Evolutionary conservation across 2,113 vertebrate species (phyloP).

Genomic region (Crotophaga sulcirostris): DNA sequence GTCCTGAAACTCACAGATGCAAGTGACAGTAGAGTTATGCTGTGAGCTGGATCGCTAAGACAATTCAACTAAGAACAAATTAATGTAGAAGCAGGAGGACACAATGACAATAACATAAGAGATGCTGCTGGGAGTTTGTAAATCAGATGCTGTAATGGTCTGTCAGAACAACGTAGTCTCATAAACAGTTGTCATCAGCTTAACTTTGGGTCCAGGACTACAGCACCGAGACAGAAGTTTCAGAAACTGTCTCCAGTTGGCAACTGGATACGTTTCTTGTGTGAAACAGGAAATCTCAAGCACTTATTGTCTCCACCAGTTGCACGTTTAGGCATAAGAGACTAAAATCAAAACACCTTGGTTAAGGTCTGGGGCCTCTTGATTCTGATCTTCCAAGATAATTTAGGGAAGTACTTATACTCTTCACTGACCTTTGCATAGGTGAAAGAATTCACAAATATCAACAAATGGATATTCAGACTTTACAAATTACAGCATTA

Average conservation of each 20-base stretch:
- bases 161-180: not conserved
- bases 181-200: not conserved
- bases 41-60: not conserved
- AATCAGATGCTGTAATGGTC: not conserved
- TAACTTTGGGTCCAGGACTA: not conserved
- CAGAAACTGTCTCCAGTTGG: not conserved
- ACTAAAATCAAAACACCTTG: not conserved
- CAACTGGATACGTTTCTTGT: not conserved
- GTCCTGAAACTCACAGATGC: not conserved
- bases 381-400: not conserved
- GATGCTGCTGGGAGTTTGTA: not conserved
- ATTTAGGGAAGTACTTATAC: not conserved
- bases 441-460: not conserved
- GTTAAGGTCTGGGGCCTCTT: not conserved
- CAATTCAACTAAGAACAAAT: not conserved
- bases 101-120: not conserved
- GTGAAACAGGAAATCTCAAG: not conserved
- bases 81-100: not conserved
- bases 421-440: not conserved
- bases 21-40: not conserved
- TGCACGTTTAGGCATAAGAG: accelerated
- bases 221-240: not conserved
- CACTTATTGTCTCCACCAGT: not conserved
- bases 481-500: not conserved
- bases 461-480: not conserved